Evolutionary conservation across 2,797 vertebrate species (phyloP).

Genomic region (Macroramphosus scolopax): DNA sequence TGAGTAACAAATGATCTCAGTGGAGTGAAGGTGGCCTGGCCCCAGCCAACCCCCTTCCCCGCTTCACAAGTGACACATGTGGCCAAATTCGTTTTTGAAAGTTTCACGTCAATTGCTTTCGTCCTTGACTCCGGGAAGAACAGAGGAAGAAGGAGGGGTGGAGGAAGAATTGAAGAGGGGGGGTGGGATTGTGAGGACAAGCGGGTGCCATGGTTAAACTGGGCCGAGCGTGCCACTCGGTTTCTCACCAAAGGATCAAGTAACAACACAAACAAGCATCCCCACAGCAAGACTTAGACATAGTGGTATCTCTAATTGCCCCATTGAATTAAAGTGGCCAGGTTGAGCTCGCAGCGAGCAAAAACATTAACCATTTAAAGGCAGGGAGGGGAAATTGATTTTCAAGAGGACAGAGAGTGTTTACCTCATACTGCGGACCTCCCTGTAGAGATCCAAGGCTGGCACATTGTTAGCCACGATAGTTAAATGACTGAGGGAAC

Average conservation of each 20-base stretch:
- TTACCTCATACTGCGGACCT: slow-evolving; percentile 81
- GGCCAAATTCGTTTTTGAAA: slow-evolving; percentile 96
- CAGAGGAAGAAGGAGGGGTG: slow-evolving; percentile 44
- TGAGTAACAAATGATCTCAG: slow-evolving; percentile 96
- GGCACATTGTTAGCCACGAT: slow-evolving; percentile 36
- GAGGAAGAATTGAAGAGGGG: slow-evolving; percentile 35
- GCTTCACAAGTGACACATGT: slow-evolving; percentile 84
- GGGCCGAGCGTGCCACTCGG: slow-evolving; percentile 43
- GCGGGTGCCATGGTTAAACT: slow-evolving; percentile 52
- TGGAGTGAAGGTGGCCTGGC: slow-evolving; percentile 81
- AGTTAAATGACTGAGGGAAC: slow-evolving; percentile 13
- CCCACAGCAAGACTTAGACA: slow-evolving; percentile 85
- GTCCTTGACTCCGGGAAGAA: slow-evolving; percentile 93
- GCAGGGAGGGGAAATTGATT: slow-evolving; percentile 90
- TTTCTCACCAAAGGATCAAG: slow-evolving; percentile 78
- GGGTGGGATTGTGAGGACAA: slow-evolving; percentile 18
- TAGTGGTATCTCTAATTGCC: slow-evolving; percentile 95
- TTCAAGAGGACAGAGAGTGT: slow-evolving; percentile 79
- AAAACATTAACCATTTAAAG: slow-evolving; percentile 98
- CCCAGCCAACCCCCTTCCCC: slow-evolving; percentile 49
- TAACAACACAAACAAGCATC: slow-evolving; percentile 88
- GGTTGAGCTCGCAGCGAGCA: slow-evolving; percentile 77
- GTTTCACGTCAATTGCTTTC: slow-evolving; percentile 92
- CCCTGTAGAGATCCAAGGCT: slow-evolving; percentile 54
- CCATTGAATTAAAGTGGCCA: slow-evolving; percentile 91